A percentile compares a stretch with the other conserved stretches of the same genome.
These are phyloP conservation scores for Pelvicachromis taeniatus DNA, from an alignment of 2,113 vertebrate genomes.

Conservation along the genomic window DNA sequence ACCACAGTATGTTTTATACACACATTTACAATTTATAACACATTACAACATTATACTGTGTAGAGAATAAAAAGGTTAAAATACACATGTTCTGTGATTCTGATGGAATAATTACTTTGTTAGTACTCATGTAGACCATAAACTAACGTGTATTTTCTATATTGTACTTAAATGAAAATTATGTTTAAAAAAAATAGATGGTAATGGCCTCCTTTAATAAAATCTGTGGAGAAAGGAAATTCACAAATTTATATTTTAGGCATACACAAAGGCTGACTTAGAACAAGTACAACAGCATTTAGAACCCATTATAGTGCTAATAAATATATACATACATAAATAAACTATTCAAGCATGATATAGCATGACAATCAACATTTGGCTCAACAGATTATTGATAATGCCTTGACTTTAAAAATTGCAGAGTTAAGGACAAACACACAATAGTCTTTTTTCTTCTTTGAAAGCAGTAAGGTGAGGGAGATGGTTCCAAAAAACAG, in stretches of 20 bases:
- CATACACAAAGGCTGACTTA: background rate
- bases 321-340: background rate
- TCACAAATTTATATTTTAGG: background rate
- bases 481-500: slow-evolving; percentile 25
- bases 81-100: background rate
- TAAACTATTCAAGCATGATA: background rate
- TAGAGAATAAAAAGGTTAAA: background rate
- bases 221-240: background rate
- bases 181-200: background rate
- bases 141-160: background rate
- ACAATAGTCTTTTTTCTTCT: background rate
- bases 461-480: slow-evolving; percentile 25
- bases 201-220: background rate
- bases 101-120: background rate
- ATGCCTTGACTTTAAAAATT: background rate
- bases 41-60: background rate
- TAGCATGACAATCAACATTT: slow-evolving; percentile 18
- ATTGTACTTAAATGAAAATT: background rate
- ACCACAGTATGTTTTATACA: background rate
- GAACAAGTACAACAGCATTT: background rate
- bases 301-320: background rate
- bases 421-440: slow-evolving; percentile 29
- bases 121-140: background rate
- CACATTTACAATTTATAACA: background rate
- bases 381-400: slow-evolving; percentile 6